phyloP scores from a whole-genome alignment of 2,113 vertebrate species.

The Caranx ignobilis region DNA sequence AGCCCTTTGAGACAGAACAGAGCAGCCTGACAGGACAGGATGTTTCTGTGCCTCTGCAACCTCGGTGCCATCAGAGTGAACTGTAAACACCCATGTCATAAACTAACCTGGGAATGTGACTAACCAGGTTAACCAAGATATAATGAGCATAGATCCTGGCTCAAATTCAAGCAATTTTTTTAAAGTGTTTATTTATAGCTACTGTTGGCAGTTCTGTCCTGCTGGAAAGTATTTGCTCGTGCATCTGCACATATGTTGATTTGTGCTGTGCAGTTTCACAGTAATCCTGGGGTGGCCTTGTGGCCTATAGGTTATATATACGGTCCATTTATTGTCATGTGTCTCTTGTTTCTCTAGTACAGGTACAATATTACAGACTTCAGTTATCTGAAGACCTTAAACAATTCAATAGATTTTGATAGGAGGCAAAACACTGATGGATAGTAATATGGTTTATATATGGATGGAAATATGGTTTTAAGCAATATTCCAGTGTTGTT shows the following conservation, averaged over 20 bases:
- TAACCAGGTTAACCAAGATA: conserved; percentile 17
- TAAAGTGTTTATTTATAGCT: background rate
- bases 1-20: conserved; percentile 36
- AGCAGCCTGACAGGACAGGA: conserved; percentile 30
- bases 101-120: conserved; percentile 5
- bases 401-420: too few species aligned
- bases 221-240: conserved; percentile 13
- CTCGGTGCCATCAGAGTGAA: background rate
- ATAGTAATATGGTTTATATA: background rate
- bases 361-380: background rate
- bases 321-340: too few species aligned
- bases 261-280: background rate
- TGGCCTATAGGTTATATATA: background rate
- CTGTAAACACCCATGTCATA: background rate
- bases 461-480: background rate
- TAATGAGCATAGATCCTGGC: background rate
- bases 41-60: conserved; percentile 20
- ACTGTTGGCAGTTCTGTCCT: background rate
- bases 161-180: background rate
- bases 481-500: background rate
- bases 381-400: background rate
- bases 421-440: background rate
- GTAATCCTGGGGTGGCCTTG: background rate
- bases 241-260: conserved; percentile 2
- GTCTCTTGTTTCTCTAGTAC: background rate